Base-by-base conservation (phyloP, 1,140 invertebrate species). In the Sycophila sp. region DNA sequence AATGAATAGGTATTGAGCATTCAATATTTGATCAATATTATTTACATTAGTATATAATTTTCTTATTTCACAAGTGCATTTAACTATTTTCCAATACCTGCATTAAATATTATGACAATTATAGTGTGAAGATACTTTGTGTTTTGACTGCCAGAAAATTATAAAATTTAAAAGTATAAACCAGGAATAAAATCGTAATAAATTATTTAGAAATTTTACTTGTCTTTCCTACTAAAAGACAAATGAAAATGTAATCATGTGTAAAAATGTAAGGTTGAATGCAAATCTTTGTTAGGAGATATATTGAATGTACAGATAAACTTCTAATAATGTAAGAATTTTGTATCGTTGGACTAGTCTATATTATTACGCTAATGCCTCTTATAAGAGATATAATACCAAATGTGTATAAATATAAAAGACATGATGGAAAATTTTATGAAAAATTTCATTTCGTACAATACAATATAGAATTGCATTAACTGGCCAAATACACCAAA, bases 311-410 rank as follows among this genome's bases (percentile, higher is more conserved):
- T 70, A 70, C 60, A 70, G 53, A 64, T 45, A 55, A 64, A 28
- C 17, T 51, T 69, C 8, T 63, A 69, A 55, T 70, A 63, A 55
- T 56, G 32, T 64, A 60, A 70, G 60, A 70, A 56, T 56, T 70
- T 70, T 64, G 69, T 70, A 70, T 58, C 28, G 51, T 64, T 70
- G 45, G 47, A 64, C 69, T 70, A 70, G 69, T 70, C 69, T 64
- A 19, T 62, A 70, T 64, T 56, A 70, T 26, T 64, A 58, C 8
- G 42, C 13, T 63, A 51, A 64, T 56, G 60, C 24, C 34, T 72
- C 10, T 34, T 71, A n/a, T n/a, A 60, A 56, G 32, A 59, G 58
- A 45, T 45, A 53, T 56, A 49, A 62, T 55, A 68, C 26, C 47
- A 49, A 68, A 47, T 64, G 40, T 62, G 34, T 36, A 62, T 45